A percentile compares a stretch with the other conserved stretches of the same genome.
phyloP scores from a whole-genome alignment of 2,888 invertebrate species.

The Hartigia nigra region DNA sequence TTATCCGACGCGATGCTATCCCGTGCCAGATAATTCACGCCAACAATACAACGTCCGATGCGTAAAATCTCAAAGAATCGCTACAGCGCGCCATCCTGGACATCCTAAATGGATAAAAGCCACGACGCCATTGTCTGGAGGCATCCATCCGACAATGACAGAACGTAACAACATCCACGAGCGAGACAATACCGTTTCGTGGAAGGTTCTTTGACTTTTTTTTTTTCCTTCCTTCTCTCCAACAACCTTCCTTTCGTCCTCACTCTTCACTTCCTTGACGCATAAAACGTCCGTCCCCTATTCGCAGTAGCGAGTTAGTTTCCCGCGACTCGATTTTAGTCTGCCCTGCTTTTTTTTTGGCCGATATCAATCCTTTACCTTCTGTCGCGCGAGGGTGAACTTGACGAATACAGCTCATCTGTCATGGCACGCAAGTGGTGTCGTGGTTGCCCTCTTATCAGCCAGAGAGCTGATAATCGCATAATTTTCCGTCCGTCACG shows the following conservation, averaged over 20 bases:
- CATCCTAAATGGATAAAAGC: conserved; percentile 1
- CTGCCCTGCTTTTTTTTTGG: not conserved
- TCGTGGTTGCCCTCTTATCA: not conserved
- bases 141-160: conserved; percentile 49
- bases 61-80: conserved; percentile 5
- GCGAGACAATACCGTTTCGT: conserved; percentile 36
- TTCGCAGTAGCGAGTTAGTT: not conserved
- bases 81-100: not conserved
- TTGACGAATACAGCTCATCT: not conserved
- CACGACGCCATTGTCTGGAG: conserved; percentile 40
- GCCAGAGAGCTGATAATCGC: not conserved
- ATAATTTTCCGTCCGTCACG: not conserved
- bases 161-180: conserved; percentile 45
- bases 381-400: not conserved
- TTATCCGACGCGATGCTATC: not conserved
- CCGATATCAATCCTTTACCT: not conserved
- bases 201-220: not conserved
- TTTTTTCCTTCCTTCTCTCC: not conserved
- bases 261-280: not conserved
- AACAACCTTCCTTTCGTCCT: not conserved
- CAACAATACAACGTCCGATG: conserved; percentile 1
- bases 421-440: not conserved
- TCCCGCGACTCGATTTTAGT: not conserved
- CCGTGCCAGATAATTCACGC: not conserved
- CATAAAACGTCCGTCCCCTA: not conserved